A percentile compares a stretch with the other conserved stretches of the same genome.
Conservation (phyloP, 2,113 vertebrate genomes). For the Uria lomvia region DNA sequence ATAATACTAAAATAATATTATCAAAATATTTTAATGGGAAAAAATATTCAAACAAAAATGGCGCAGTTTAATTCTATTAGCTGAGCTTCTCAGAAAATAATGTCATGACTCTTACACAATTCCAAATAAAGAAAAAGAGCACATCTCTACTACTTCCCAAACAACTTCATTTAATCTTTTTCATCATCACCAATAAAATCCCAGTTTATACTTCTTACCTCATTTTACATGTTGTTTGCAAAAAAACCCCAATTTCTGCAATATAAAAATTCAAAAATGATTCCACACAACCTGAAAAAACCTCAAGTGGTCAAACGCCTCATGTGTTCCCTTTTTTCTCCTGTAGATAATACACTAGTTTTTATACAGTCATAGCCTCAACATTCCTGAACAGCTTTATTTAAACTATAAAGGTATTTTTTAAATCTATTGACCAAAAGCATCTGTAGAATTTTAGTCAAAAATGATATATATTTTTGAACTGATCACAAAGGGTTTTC, state of each 20-base stretch:
- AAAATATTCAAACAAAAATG: not conserved
- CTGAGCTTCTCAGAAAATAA: not conserved
- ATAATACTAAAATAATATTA: not conserved
- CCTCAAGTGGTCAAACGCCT: not conserved
- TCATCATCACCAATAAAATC: not conserved
- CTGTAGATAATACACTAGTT: not conserved
- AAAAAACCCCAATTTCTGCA: not conserved
- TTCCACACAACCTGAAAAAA: not conserved
- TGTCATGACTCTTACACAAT: not conserved
- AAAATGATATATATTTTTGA: not conserved
- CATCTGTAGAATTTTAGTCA: not conserved
- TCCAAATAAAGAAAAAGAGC: not conserved
- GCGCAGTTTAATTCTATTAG: not conserved
- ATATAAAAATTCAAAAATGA: not conserved
- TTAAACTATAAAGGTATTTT: not conserved
- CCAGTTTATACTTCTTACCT: not conserved
- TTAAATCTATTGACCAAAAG: not conserved
- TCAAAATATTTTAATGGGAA: not conserved
- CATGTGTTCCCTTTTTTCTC: not conserved
- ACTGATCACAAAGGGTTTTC: not conserved
- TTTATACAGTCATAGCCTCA: not conserved
- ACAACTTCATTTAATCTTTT: not conserved
- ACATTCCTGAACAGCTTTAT: not conserved
- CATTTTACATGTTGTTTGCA: not conserved
- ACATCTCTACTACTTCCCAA: not conserved